Conservation (phyloP, 1,140 invertebrate genomes). For the Radopholus similis region DNA sequence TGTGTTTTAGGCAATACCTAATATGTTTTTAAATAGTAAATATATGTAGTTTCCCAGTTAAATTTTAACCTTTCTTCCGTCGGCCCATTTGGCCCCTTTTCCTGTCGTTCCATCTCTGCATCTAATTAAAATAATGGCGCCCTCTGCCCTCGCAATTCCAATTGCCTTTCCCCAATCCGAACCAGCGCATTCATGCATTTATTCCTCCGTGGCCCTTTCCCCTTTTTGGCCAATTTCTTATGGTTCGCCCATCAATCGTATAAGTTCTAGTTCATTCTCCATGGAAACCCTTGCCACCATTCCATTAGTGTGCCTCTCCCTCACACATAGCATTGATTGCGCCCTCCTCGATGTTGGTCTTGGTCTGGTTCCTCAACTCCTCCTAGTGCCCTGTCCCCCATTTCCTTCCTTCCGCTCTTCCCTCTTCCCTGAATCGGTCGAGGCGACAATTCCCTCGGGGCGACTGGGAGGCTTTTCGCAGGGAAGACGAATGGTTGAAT, state of each 20-base stretch:
- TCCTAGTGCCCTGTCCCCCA: not conserved
- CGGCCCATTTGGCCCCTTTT: too few species aligned
- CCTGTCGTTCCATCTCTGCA: too few species aligned
- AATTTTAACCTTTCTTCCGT: too few species aligned
- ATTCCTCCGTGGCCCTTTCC: not conserved
- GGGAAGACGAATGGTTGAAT: too few species aligned
- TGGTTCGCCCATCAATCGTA: not conserved
- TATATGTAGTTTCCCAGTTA: too few species aligned
- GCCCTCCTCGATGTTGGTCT: not conserved
- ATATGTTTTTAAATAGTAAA: too few species aligned
- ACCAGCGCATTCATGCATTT: not conserved
- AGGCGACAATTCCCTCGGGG: too few species aligned
- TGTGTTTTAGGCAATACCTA: too few species aligned
- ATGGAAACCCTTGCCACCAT: not conserved
- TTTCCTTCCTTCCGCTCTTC: not conserved
- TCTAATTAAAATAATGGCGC: not conserved
- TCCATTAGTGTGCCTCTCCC: not conserved
- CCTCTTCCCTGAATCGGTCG: too few species aligned
- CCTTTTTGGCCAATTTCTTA: not conserved
- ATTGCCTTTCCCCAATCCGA: not conserved
- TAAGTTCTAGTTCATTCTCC: not conserved
- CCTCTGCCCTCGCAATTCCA: too few species aligned
- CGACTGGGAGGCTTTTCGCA: too few species aligned
- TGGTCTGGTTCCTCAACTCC: too few species aligned
- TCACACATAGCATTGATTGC: not conserved